phyloP scores from a whole-genome alignment of 2,797 vertebrate species.

The Falco concolor region DNA sequence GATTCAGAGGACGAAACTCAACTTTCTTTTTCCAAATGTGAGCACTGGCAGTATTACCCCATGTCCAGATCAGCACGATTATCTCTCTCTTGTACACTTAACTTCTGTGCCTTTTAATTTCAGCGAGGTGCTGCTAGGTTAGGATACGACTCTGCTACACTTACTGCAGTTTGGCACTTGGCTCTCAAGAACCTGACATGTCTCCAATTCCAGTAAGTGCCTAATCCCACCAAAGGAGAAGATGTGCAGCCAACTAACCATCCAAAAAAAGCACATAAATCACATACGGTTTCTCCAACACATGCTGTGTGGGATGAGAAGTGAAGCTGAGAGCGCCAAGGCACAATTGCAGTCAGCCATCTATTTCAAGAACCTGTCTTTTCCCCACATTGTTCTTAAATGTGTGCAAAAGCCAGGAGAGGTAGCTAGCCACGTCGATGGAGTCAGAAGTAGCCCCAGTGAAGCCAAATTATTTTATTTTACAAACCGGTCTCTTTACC shows the following conservation, averaged over 20 bases:
- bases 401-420: background rate
- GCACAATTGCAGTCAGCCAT: background rate
- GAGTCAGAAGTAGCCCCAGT: accelerated
- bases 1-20: background rate
- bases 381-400: background rate
- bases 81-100: background rate
- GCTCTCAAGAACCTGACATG: background rate
- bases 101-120: background rate
- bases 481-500: background rate
- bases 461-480: background rate
- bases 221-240: background rate
- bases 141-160: background rate
- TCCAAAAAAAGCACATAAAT: background rate
- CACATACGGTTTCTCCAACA: background rate
- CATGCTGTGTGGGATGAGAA: background rate
- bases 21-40: background rate
- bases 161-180: background rate
- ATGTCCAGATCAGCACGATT: background rate
- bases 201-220: background rate
- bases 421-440: background rate
- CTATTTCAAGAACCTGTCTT: background rate
- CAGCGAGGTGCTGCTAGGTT: background rate
- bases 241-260: background rate
- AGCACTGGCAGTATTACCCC: background rate
- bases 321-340: background rate